These are phyloP conservation scores for Microhierax caerulescens DNA, from an alignment of 2,797 vertebrate genomes.

Conservation along the genomic window DNA sequence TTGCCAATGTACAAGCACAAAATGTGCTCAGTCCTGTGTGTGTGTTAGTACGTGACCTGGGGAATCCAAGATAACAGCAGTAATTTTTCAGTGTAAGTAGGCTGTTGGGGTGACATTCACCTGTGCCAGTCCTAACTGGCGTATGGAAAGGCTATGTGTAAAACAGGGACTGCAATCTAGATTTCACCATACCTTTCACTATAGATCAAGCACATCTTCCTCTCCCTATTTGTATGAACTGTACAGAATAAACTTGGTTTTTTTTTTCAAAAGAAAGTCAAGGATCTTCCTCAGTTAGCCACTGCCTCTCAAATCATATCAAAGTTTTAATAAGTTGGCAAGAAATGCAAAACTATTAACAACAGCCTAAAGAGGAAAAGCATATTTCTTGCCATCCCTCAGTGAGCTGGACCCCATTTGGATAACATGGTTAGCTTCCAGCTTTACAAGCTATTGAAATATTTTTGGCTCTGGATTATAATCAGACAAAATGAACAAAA, in stretches of 20 bases:
- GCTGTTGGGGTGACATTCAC: background rate
- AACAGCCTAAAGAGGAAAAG: background rate
- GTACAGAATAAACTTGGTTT: background rate
- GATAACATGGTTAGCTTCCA: background rate
- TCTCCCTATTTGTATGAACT: background rate
- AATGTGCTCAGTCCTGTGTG: background rate
- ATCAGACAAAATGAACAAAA: background rate
- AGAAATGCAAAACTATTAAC: background rate
- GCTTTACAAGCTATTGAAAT: background rate
- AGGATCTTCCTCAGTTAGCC: background rate
- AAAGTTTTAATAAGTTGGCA: background rate
- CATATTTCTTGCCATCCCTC: background rate
- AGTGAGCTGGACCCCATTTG: background rate
- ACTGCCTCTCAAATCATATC: background rate
- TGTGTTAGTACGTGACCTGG: background rate
- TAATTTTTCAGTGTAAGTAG: background rate
- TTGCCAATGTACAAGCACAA: background rate
- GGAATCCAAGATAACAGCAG: background rate
- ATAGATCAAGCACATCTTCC: background rate
- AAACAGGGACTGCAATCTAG: background rate
- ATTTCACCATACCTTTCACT: background rate
- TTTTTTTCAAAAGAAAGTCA: background rate
- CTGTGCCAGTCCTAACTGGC: background rate
- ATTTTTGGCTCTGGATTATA: background rate
- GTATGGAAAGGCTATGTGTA: background rate